Percentiles rank a stretch among this genome's conserved stretches.
These are phyloP conservation scores for Falco columbarius DNA, from an alignment of 2,797 vertebrate genomes.

Conservation along the genomic window DNA sequence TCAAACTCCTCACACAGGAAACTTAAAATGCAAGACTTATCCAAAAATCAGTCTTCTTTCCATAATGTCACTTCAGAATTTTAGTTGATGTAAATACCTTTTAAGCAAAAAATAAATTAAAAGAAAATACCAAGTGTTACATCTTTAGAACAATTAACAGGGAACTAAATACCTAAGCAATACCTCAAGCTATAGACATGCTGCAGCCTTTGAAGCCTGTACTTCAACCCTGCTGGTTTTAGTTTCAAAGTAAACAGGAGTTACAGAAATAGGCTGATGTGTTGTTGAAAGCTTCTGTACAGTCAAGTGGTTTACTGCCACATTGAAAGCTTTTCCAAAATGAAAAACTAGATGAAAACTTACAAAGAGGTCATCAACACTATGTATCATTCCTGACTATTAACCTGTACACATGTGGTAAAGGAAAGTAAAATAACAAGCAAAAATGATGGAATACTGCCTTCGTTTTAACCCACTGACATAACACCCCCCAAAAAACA, in stretches of 20 bases:
- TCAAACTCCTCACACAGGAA: not conserved
- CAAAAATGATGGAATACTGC: not conserved
- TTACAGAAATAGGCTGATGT: not conserved
- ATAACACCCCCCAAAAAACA: not conserved
- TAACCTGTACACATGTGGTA: not conserved
- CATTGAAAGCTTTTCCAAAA: not conserved
- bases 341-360: not conserved
- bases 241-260: not conserved
- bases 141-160: rapidly evolving
- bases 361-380: not conserved
- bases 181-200: not conserved
- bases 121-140: not conserved
- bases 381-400: not conserved
- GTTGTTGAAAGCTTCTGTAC: no score
- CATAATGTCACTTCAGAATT: not conserved
- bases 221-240: not conserved
- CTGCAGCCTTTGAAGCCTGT: not conserved
- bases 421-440: not conserved
- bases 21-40: not conserved
- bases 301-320: not conserved
- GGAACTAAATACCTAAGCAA: not conserved
- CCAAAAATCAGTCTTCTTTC: not conserved
- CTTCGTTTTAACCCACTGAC: not conserved
- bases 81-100: not conserved
- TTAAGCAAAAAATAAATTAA: not conserved